These are phyloP conservation scores for Steinernema carpocapsae DNA, from an alignment of 2,888 invertebrate species.

Conservation along the genomic window DNA sequence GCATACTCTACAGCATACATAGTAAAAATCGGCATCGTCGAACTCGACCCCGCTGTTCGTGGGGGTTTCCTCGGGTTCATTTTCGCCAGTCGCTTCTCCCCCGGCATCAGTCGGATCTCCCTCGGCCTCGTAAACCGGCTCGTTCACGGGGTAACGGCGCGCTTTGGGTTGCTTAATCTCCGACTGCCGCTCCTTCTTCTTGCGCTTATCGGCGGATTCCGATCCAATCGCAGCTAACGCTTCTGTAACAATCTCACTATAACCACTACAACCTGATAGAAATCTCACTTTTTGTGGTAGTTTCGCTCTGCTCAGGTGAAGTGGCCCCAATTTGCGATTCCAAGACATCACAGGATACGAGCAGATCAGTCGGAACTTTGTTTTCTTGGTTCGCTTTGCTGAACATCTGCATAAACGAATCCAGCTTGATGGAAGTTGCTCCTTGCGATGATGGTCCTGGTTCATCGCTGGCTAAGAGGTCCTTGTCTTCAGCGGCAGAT, in stretches of 20 bases:
- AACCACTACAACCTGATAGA: background rate
- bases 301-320: background rate
- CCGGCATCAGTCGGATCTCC: background rate
- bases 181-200: slow-evolving; percentile 4
- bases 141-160: slow-evolving; percentile 2
- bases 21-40: slow-evolving; percentile 15
- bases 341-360: background rate
- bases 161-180: slow-evolving; percentile 32
- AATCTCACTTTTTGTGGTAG: background rate
- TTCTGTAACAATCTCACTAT: background rate
- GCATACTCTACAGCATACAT: background rate
- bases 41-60: background rate
- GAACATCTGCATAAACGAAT: slow-evolving; percentile 27
- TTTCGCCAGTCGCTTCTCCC: too few species aligned
- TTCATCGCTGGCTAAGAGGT: background rate
- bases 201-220: slow-evolving; percentile 1
- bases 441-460: background rate
- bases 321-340: background rate
- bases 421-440: background rate
- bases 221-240: slow-evolving; percentile 16
- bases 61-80: background rate
- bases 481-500: background rate
- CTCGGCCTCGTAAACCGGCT: slow-evolving; percentile 27
- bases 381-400: background rate
- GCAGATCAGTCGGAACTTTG: background rate